Evolutionary conservation across 2,888 invertebrate genomes (phyloP), one percentile per base, ranked within the genome.

Genomic region (Dryocosmus kuriphilus): DNA sequence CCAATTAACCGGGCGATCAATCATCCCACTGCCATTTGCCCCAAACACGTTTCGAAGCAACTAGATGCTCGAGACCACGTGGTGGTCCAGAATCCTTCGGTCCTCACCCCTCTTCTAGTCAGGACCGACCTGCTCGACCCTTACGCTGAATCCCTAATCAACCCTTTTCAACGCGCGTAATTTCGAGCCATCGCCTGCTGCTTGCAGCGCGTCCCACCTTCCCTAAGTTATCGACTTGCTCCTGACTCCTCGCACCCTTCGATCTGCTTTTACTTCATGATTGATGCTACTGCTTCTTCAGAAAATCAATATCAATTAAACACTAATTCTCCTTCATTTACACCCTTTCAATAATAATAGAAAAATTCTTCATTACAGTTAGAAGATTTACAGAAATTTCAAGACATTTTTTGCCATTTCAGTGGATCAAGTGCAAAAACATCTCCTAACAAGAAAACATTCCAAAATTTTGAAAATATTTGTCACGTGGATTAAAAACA

Each of bases 1-100:
- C 94, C 95, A 95, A 95, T 95, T 95, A 95, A 94, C 92, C 85
- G 88, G 88, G 90, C 93, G 95, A 95, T 95, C 95, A 94, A 95
- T 95, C 95, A 95, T 95, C 93, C 92, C 81, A 90, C 92, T 92
- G 92, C 92, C 92, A 92, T 92, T 92, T 92, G 90, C 92, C 91
- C 89, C 85, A 84, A 86, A 86, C 86, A 79, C 78, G 80, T 80
- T 81, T 79, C 74, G 79, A 80, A 81, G 81, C 79, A 79, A 79
- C 81, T 82, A 80, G 78, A 82, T 82, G 77, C 80, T 82, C 79
- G 75, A 80, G 77, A 79, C 79, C 77, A 82, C 77, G 81, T 78
- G 84, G 83, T 84, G 84, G 87, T 88, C 88, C 87, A 83, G 85
- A 84, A 85, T 88, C 87, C 86, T 88, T 85, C 87, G 75, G 80